These are phyloP conservation scores for Platichthys stellatus DNA, from an alignment of 2,113 vertebrate species.

Conservation along the genomic window DNA sequence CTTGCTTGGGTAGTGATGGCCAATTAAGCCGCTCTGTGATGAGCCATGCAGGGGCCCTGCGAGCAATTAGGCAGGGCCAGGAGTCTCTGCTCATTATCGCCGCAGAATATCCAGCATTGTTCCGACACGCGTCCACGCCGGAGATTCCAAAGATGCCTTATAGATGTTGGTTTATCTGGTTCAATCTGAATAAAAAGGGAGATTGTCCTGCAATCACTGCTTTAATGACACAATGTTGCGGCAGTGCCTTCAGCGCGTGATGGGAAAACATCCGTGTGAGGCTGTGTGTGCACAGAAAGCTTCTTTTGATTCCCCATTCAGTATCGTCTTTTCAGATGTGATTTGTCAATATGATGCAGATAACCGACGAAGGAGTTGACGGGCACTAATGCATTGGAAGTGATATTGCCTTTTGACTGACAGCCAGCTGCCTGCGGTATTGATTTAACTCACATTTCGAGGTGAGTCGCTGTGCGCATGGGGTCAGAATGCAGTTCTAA, in stretches of 20 bases:
- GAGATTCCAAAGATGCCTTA: conserved; percentile 62
- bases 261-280: neutral
- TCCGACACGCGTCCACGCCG: conserved; percentile 45
- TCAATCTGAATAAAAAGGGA: conserved; percentile 49
- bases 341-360: conserved; percentile 72
- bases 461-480: conserved; percentile 19
- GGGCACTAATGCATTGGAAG: conserved; percentile 61
- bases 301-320: conserved; percentile 62
- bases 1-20: conserved; percentile 79
- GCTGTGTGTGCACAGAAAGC: conserved; percentile 32
- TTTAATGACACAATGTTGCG: conserved; percentile 15
- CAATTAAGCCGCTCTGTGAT: conserved; percentile 83
- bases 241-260: neutral
- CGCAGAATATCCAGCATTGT: conserved; percentile 58
- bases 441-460: conserved; percentile 56
- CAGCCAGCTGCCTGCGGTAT: conserved; percentile 63
- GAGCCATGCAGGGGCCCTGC: conserved; percentile 73
- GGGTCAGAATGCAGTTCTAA: conserved; percentile 42
- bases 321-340: conserved; percentile 59
- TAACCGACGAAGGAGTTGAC: conserved; percentile 65
- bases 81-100: conserved; percentile 77
- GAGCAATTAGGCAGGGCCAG: conserved; percentile 77
- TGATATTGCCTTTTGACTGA: conserved; percentile 70
- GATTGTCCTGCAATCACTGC: conserved; percentile 9
- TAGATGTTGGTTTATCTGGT: conserved; percentile 51